phyloP scores from a whole-genome alignment of 2,888 invertebrate species.

The Dynastes grantii region DNA sequence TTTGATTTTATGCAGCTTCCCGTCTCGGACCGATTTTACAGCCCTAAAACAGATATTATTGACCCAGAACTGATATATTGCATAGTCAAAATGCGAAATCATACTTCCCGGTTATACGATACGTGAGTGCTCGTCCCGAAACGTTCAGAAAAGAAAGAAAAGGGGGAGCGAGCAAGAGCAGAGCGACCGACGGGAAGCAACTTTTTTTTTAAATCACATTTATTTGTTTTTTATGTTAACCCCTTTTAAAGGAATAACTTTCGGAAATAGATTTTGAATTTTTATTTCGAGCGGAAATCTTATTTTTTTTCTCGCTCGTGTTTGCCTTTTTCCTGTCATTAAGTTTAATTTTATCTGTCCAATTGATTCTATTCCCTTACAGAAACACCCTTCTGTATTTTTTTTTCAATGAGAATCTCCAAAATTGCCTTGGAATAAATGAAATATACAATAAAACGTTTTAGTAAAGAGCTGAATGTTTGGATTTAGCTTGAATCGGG shows the following conservation, averaged over 20 bases:
- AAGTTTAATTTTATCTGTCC: slow-evolving; percentile 24
- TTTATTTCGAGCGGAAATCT: slow-evolving; percentile 20
- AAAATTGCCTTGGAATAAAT: too few relatives aligned
- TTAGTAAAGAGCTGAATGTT: too few relatives aligned
- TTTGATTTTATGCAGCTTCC: slow-evolving; percentile 58
- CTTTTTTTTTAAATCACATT: slow-evolving; percentile 47
- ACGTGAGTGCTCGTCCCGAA: background rate
- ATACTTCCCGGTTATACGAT: slow-evolving; percentile 34
- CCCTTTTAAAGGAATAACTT: slow-evolving; percentile 34
- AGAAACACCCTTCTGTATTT: too few relatives aligned
- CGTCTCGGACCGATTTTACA: slow-evolving; percentile 36
- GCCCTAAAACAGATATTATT: slow-evolving; percentile 46
- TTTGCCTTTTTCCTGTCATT: slow-evolving; percentile 11
- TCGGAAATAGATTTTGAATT: slow-evolving; percentile 43
- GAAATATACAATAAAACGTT: too few relatives aligned
- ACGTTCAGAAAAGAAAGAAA: background rate
- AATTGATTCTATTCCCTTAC: background rate
- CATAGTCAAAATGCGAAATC: slow-evolving; percentile 33
- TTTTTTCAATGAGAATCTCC: too few relatives aligned
- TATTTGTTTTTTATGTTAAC: slow-evolving; percentile 49
- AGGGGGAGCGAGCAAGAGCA: slow-evolving; percentile 5
- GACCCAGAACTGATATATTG: slow-evolving; percentile 33
- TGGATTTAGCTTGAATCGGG: too few relatives aligned
- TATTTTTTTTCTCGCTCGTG: background rate
- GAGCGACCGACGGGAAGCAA: background rate